A percentile compares a stretch with the other conserved stretches of the same genome.
phyloP scores from a whole-genome alignment of 1,140 invertebrate genomes.

The Euura saliciscinereae region DNA sequence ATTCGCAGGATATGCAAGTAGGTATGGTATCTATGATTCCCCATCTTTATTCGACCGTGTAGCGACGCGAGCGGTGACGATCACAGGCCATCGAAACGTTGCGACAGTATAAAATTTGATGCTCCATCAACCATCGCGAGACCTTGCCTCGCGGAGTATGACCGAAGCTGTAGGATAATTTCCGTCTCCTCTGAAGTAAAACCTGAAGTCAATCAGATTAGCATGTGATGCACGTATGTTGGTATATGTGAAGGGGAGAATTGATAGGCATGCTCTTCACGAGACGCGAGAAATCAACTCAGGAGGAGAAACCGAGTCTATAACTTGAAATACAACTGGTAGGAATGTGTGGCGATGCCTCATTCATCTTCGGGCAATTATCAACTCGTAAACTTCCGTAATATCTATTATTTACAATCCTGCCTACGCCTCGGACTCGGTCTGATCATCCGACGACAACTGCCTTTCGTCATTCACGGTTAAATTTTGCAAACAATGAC shows the following conservation, averaged over 20 bases:
- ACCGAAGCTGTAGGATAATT: not conserved
- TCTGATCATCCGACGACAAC: not conserved
- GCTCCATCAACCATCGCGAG: not conserved
- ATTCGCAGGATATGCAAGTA: no score
- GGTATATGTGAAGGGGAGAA: not conserved
- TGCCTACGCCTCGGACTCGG: not conserved
- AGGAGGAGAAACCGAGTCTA: not conserved
- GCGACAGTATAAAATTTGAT: not conserved
- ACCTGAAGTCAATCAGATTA: conserved; percentile 7
- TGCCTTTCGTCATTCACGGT: not conserved
- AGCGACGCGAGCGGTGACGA: not conserved
- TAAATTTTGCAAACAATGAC: not conserved
- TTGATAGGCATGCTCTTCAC: not conserved
- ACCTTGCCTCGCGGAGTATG: not conserved
- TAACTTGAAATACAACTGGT: conserved; percentile 7
- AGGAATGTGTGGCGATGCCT: conserved; percentile 8
- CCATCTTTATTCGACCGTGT: not conserved
- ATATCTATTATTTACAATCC: conserved; percentile 12
- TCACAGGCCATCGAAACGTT: not conserved
- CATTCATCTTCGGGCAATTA: conserved; percentile 13
- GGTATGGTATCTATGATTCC: not conserved
- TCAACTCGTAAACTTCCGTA: conserved; percentile 13
- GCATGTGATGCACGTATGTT: conserved; percentile 1
- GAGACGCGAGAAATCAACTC: not conserved
- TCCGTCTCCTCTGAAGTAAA: not conserved